These are phyloP conservation scores for Periophthalmus modestus DNA, from an alignment of 2,113 vertebrate genomes.

Conservation along the genomic window DNA sequence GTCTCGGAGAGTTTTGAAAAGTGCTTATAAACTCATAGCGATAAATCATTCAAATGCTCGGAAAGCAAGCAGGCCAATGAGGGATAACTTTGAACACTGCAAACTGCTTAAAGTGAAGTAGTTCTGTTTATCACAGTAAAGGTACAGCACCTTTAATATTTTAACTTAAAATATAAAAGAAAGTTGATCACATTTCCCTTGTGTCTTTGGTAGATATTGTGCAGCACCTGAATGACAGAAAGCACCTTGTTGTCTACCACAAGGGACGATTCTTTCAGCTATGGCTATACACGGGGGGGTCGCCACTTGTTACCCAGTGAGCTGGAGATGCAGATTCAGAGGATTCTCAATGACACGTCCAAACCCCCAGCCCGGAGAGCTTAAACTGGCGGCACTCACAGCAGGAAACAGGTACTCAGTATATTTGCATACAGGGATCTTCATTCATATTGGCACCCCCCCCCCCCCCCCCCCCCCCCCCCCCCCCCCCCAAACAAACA, in stretches of 20 bases:
- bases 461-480: too few relatives aligned
- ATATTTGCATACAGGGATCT: not conserved
- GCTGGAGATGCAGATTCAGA: slow-evolving; percentile 89
- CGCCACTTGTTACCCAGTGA: slow-evolving; percentile 83
- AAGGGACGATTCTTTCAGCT: slow-evolving; percentile 87
- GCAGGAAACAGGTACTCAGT: slow-evolving; percentile 83
- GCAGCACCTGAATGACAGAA: slow-evolving; percentile 86
- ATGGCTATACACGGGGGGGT: slow-evolving; percentile 87
- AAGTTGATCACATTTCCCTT: not conserved
- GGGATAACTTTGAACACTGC: too few relatives aligned
- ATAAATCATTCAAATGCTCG: too few relatives aligned
- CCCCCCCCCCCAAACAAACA: too few relatives aligned
- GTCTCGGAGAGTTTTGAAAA: too few relatives aligned
- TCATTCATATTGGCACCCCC: not conserved
- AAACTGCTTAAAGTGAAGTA: too few relatives aligned
- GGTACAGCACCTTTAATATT: too few relatives aligned
- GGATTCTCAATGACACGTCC: slow-evolving; percentile 85
- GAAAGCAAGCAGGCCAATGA: too few relatives aligned
- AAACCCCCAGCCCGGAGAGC: slow-evolving; percentile 84
- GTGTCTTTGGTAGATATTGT: slow-evolving; percentile 77
- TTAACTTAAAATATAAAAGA: not conserved
- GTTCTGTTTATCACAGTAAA: too few relatives aligned
- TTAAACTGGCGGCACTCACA: slow-evolving; percentile 84
- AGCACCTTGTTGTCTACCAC: slow-evolving; percentile 89
- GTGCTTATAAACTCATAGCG: too few relatives aligned